Base-by-base conservation (phyloP, 2,113 vertebrate genomes). In the Alligator mississippiensis region DNA sequence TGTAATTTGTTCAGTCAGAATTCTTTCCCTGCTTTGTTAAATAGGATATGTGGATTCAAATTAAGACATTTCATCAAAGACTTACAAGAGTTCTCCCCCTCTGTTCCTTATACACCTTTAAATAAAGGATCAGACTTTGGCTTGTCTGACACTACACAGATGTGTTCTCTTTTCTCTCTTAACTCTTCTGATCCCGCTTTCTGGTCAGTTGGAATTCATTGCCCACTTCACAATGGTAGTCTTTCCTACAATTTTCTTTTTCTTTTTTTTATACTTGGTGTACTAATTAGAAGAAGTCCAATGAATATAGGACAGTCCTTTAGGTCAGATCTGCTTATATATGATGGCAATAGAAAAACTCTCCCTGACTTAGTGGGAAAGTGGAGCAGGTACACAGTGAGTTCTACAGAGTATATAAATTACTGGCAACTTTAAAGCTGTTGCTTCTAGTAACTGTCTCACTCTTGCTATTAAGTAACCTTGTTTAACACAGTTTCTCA, bases 21-120 rank as follows among this genome's bases (percentile, higher is more conserved):
- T 27, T 55, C 21, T 76, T 85, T 24, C 25, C 28, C 30, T 4
- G 9, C 77, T 64, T 61, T 38, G 54, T 74, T 25, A 24, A 27
- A 13, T 0, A 38, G 21, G 55, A 57, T 17, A 17, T 0, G 0
- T 13, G 8, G 28, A 85, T 38, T 14, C 8, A 66, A 13, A 21
- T 11, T 24, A 24, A 17, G 1, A 12, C 3, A 19, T 81, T 62
- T 55, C 47, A 74, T 1, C 22, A 59, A 14, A 89, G 74, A 61
- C 10, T 15, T 34, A 38, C 30, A 72, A 70, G 19, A 30, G 27
- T 34, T n/a, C 16, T 61, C 17, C 16, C 16, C 63, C 30, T 77
- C 59, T 75, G 62, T 60, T 78, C 47, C 24, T 57, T n/a, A 5
- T 80, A 63, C 19, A 4, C 12, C 6, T 19, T 76, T 77, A 88